phyloP scores from a whole-genome alignment of 2,888 invertebrate species.

The Lepidocyrtinus sp. region DNA sequence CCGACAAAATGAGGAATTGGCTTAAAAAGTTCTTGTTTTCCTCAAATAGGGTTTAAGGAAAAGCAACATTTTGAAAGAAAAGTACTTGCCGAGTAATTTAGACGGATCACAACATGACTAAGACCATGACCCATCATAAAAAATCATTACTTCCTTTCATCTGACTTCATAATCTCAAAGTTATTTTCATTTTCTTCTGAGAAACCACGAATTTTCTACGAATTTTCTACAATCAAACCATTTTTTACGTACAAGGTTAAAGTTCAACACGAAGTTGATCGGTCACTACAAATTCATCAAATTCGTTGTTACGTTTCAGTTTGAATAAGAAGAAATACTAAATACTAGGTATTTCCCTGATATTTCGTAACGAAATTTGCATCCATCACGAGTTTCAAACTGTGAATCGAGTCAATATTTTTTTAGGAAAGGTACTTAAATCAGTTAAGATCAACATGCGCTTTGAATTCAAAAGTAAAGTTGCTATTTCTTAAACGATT shows the following conservation, averaged over 20 bases:
- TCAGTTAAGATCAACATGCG: too few species aligned
- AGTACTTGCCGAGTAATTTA: too few species aligned
- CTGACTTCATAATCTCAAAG: conserved; percentile 21
- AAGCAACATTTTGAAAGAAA: not conserved
- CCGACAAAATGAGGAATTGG: not conserved
- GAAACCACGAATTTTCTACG: conserved; percentile 29
- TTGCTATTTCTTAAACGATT: too few species aligned
- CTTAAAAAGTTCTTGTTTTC: not conserved
- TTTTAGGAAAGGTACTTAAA: too few species aligned
- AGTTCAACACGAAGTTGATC: conserved; percentile 42
- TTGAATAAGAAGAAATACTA: too few species aligned
- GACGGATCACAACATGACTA: not conserved
- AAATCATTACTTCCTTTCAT: not conserved
- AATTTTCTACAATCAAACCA: conserved; percentile 15
- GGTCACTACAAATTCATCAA: not conserved
- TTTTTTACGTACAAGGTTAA: conserved; percentile 29
- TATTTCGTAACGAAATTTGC: not conserved
- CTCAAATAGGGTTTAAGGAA: not conserved
- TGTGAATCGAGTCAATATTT: not conserved
- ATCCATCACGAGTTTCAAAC: not conserved
- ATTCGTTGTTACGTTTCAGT: not conserved
- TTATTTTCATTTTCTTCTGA: conserved; percentile 28
- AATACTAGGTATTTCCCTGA: too few species aligned
- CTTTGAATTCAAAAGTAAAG: too few species aligned
- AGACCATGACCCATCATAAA: not conserved